Evolutionary conservation across 92 coral and sea anemone species (phyloP).

Genomic region (Nematostella vectensis): DNA sequence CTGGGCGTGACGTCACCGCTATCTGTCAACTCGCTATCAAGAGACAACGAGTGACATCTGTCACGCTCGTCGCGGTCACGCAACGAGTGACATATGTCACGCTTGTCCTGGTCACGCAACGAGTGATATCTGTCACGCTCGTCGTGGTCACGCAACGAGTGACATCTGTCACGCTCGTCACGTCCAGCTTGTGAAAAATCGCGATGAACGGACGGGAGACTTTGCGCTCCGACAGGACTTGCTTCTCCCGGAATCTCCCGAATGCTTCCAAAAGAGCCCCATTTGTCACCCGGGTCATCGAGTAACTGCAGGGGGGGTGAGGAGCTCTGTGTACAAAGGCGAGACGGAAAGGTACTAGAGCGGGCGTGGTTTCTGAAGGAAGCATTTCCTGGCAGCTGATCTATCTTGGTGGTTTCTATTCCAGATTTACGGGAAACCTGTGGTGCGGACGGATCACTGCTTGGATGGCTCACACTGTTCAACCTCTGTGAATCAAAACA

Average conservation of each 20-base stretch:
- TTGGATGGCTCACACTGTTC: too few species aligned
- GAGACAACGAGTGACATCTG: not conserved
- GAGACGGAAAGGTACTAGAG: slow-evolving; percentile 15
- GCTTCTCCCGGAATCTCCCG: not conserved
- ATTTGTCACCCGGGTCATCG: slow-evolving; percentile 8
- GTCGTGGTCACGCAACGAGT: not conserved
- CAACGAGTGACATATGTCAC: not conserved
- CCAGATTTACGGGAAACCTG: not conserved
- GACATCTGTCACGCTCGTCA: slow-evolving; percentile 1
- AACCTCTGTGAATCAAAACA: too few species aligned
- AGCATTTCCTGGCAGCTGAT: not conserved
- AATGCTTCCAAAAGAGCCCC: slow-evolving; percentile 2
- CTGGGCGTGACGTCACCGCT: not conserved
- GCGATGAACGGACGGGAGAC: not conserved
- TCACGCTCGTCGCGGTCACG: slow-evolving; percentile 1
- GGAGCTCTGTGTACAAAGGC: slow-evolving; percentile 13
- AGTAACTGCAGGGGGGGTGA: too few species aligned
- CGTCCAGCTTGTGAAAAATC: not conserved
- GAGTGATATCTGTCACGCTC: not conserved
- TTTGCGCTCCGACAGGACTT: not conserved
- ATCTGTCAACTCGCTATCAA: not conserved
- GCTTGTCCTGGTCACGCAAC: not conserved
- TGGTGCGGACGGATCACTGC: too few species aligned
- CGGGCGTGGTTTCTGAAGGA: slow-evolving; percentile 3
- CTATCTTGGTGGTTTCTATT: not conserved